These are phyloP conservation scores for Molossus molossus DNA, from an alignment of 2,797 vertebrate species.

Conservation along the genomic window DNA sequence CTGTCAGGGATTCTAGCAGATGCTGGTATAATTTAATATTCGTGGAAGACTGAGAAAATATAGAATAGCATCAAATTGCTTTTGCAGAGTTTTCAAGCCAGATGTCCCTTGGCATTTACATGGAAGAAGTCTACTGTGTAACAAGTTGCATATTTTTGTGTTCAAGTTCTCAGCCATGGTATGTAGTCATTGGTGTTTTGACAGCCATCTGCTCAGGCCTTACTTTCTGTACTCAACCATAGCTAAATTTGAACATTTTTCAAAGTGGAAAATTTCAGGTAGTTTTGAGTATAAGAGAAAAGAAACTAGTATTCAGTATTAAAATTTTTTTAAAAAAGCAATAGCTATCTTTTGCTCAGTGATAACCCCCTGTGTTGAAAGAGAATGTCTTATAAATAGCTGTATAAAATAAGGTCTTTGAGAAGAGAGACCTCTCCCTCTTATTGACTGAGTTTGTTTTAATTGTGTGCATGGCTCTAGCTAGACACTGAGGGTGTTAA, in stretches of 20 bases:
- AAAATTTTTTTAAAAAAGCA: slow-evolving; percentile 6
- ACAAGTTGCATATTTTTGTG: slow-evolving; percentile 85
- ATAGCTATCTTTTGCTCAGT: not conserved
- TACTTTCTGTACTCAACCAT: slow-evolving; percentile 81
- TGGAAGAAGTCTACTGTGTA: slow-evolving; percentile 84
- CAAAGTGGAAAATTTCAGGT: slow-evolving; percentile 73
- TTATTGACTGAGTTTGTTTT: slow-evolving; percentile 7
- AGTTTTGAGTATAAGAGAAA: slow-evolving; percentile 61
- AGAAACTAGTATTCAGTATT: not conserved
- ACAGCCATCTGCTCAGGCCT: slow-evolving; percentile 88
- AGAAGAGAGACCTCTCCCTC: not conserved
- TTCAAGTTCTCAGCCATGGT: slow-evolving; percentile 86
- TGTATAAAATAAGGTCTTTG: not conserved
- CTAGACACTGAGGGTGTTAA: not conserved
- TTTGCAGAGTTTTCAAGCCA: slow-evolving; percentile 85
- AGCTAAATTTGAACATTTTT: slow-evolving; percentile 82
- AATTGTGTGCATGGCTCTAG: not conserved
- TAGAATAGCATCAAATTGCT: slow-evolving; percentile 84
- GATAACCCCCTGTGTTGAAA: not conserved
- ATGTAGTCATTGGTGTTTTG: slow-evolving; percentile 85
- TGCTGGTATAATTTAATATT: slow-evolving; percentile 87
- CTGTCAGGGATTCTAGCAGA: slow-evolving; percentile 82
- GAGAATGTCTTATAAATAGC: not conserved
- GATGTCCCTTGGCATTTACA: slow-evolving; percentile 89
- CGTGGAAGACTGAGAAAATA: slow-evolving; percentile 85